These are phyloP conservation scores for Spodoptera picta DNA, from an alignment of 2,888 invertebrate species.

Conservation along the genomic window DNA sequence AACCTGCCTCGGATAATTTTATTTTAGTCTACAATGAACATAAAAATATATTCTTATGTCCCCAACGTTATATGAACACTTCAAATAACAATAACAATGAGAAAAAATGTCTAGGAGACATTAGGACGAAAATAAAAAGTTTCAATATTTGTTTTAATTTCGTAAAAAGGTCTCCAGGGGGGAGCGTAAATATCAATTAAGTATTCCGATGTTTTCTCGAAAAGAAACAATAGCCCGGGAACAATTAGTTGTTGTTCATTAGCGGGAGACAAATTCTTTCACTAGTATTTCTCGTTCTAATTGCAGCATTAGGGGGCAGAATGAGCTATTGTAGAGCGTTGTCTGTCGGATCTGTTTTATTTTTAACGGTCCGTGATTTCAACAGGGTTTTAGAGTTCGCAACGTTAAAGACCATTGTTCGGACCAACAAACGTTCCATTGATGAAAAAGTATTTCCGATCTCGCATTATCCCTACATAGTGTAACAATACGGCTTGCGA, in stretches of 20 bases:
- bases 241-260: conserved; percentile 81
- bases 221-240: conserved; percentile 65
- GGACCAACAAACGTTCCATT: conserved; percentile 59
- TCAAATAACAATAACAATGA: conserved; percentile 51
- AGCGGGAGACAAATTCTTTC: conserved; percentile 82
- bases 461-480: conserved; percentile 45
- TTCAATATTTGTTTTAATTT: conserved; percentile 69
- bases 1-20: conserved; percentile 43
- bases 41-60: conserved; percentile 47
- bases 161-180: conserved; percentile 62
- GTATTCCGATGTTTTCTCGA: conserved; percentile 66
- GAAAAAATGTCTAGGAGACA: conserved; percentile 48
- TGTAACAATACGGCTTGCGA: conserved; percentile 35
- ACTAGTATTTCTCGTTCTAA: conserved; percentile 78
- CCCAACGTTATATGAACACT: conserved; percentile 42
- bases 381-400: conserved; percentile 64
- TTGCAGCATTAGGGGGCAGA: conserved; percentile 80
- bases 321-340: conserved; percentile 78
- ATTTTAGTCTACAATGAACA: conserved; percentile 41
- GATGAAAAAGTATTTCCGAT: conserved; percentile 56
- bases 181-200: conserved; percentile 74
- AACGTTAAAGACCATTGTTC: conserved; percentile 66
- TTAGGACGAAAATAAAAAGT: conserved; percentile 54
- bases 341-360: conserved; percentile 75
- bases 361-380: conserved; percentile 71